phyloP scores from a whole-genome alignment of 2,797 vertebrate species.

The Semotilus atromaculatus region DNA sequence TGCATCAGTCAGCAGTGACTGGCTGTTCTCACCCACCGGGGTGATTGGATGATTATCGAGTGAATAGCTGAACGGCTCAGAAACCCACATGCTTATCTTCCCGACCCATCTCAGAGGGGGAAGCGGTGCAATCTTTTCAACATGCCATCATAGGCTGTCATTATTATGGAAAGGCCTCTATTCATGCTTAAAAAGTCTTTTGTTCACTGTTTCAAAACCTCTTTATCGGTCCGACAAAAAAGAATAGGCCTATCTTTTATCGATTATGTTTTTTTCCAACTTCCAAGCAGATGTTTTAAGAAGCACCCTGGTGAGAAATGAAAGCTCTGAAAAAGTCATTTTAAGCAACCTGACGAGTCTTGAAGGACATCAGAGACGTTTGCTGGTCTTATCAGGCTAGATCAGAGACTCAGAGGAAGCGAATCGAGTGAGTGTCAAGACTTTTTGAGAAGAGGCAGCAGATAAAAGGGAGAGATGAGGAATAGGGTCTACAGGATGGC shows the following conservation, averaged over 20 bases:
- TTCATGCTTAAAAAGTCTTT: slow-evolving; percentile 33
- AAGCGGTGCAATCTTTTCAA: slow-evolving; percentile 19
- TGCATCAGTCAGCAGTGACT: neutral
- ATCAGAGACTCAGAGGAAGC: neutral
- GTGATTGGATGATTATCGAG: slow-evolving; percentile 23
- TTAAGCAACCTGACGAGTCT: neutral
- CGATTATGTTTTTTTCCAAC: neutral
- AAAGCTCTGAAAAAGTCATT: neutral
- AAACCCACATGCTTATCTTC: slow-evolving; percentile 48
- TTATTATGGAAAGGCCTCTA: slow-evolving; percentile 38
- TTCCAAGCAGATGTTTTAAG: slow-evolving; percentile 1
- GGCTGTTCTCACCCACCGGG: slow-evolving; percentile 26
- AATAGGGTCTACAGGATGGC: neutral
- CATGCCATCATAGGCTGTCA: slow-evolving; percentile 23
- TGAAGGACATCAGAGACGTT: neutral
- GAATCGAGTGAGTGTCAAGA: neutral
- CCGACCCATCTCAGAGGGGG: slow-evolving; percentile 13
- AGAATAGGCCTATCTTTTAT: neutral
- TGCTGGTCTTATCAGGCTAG: slow-evolving; percentile 19
- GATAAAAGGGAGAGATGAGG: neutral
- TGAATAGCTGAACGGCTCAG: slow-evolving; percentile 29
- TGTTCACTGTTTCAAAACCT: slow-evolving; percentile 16
- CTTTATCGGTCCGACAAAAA: neutral
- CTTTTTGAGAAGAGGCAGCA: neutral
- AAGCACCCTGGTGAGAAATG: neutral